phyloP scores from a whole-genome alignment of 2,797 vertebrate genomes.

The Schizopygopsis malacanthus region DNA sequence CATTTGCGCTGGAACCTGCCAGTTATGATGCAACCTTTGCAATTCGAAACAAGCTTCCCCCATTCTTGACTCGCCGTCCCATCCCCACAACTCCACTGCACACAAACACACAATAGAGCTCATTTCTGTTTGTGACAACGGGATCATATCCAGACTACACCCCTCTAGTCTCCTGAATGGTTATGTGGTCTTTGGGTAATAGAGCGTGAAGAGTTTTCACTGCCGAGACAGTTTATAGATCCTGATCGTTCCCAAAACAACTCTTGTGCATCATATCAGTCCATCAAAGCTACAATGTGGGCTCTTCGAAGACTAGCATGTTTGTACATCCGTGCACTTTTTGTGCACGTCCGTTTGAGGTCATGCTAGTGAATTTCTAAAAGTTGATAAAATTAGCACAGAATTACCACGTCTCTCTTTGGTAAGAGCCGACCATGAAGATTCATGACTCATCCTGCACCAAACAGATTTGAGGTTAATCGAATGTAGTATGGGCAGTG shows the following conservation, averaged over 20 bases:
- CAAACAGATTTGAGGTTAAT: background rate
- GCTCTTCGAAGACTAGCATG: background rate
- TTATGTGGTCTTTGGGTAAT: background rate
- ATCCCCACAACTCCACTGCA: conserved; percentile 3
- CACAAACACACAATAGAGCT: conserved; percentile 5
- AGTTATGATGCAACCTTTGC: conserved; percentile 54
- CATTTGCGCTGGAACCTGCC: conserved; percentile 2
- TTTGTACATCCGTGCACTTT: background rate
- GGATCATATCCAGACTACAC: background rate
- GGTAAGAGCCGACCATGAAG: background rate
- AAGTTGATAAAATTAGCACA: background rate
- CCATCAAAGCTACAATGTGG: background rate
- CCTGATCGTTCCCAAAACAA: background rate
- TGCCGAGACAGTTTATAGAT: background rate
- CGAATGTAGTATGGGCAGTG: background rate
- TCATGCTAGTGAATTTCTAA: background rate
- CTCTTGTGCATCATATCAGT: background rate
- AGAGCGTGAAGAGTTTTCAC: background rate
- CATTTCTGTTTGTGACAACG: background rate
- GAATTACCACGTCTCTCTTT: background rate
- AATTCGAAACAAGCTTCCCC: conserved; percentile 55
- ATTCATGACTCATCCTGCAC: background rate
- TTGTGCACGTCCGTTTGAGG: background rate
- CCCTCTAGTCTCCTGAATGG: background rate
- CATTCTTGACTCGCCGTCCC: conserved; percentile 6